Base-by-base conservation (phyloP, 2,888 invertebrate genomes). In the Hyposoter dolosus region DNA sequence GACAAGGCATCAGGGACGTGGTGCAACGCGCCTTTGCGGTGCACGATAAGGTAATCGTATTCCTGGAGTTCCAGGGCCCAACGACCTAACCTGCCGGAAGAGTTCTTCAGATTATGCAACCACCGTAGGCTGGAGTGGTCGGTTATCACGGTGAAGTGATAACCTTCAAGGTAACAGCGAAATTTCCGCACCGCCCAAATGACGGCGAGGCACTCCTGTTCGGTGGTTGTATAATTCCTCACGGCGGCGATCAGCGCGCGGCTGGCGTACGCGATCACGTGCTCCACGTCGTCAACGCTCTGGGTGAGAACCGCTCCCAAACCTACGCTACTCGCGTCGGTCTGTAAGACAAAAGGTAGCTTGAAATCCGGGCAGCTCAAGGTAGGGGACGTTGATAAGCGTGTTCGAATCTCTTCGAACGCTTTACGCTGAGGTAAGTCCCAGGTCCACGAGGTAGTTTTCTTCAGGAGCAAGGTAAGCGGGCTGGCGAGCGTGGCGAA, bases 61-160 rank as follows among this genome's bases (percentile, higher is more conserved):
- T 83, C 84, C 19, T 82, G 82, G 0, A 90, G 47, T 10, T 84
- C 28, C 4, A 89, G 23, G 10, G 86, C 85, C 89, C 90, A 90
- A 2, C 89, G 53, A 0, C 82, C 88, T 2, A 90, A 56, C 0
- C 88, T 65, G 1, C 88, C 88, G 0, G 60, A 32, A 10, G 89
- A 89, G 35, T 90, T 83, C 35, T 88, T 88, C 1, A 90, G 40
- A n/a, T 83, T 87, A 53, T 85, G 82, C 0, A 90, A 63, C 89
- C 89, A 90, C 3, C 82, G 28, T 0, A 91, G 56, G 23, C 88
- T 89, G 5, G 82, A 63, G 28, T 91, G 90, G 35, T 91, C 90
- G 3, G 91, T 90, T 17, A 88, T 83, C 1, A 90, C 89, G 0
- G 85, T 88, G 53, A 90, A 90, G 17, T 84, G 85, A 15, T 81